Conservation (phyloP, 2,888 invertebrate genomes). For the Anticlea derivata region DNA sequence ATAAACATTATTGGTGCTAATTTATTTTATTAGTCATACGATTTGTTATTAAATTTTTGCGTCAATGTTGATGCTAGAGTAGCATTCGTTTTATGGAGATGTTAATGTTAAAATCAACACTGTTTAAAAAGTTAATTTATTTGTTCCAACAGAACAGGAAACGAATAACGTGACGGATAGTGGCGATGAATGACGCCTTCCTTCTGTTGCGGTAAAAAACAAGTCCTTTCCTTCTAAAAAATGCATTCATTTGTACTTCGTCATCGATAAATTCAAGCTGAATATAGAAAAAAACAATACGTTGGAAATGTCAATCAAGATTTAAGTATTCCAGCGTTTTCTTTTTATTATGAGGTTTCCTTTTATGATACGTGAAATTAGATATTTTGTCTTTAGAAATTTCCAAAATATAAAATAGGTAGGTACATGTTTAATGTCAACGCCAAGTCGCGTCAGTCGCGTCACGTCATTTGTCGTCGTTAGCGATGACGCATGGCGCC, state of each 20-base stretch:
- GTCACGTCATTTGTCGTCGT: conserved; percentile 81
- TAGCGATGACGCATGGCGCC: conserved; percentile 80
- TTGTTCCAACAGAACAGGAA: conserved; percentile 66
- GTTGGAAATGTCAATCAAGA: conserved; percentile 19
- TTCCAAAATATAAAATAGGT: conserved; percentile 4
- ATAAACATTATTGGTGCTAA: neutral
- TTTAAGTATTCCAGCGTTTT: neutral
- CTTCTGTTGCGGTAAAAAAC: conserved; percentile 72
- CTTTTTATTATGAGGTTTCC: conserved; percentile 6
- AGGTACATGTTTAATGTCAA: conserved; percentile 12
- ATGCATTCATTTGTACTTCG: conserved; percentile 33
- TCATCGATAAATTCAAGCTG: conserved; percentile 33
- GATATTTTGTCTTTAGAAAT: neutral
- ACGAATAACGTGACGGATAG: conserved; percentile 72
- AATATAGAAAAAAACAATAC: conserved; percentile 23
- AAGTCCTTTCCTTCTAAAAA: conserved; percentile 47
- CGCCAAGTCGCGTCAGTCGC: conserved; percentile 52
- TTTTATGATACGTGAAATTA: neutral
- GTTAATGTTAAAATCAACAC: conserved; percentile 45
- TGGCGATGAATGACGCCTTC: conserved; percentile 76
- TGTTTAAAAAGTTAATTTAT: conserved; percentile 65
- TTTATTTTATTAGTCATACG: neutral
- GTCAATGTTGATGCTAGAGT: too few relatives aligned
- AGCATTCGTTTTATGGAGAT: conserved; percentile 21
- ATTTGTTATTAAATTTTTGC: too few relatives aligned